phyloP scores from a whole-genome alignment of 2,113 vertebrate genomes.

The Amazona vittata region DNA sequence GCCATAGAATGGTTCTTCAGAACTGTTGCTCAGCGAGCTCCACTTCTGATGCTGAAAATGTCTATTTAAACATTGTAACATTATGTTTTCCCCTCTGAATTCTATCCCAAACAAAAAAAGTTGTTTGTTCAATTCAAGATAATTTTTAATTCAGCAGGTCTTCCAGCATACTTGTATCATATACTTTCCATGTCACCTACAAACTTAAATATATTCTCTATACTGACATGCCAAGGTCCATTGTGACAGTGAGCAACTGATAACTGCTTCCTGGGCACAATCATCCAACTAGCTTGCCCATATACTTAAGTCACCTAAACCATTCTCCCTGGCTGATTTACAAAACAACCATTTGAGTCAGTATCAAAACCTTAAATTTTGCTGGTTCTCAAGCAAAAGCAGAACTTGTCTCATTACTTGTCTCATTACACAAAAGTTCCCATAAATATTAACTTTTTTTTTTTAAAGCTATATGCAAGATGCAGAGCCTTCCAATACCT shows the following conservation, averaged over 20 bases:
- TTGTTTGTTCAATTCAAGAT: neutral
- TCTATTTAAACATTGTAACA: neutral
- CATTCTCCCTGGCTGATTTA: neutral
- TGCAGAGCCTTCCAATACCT: neutral
- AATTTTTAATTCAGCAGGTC: neutral
- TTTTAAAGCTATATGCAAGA: neutral
- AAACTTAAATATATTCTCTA: neutral
- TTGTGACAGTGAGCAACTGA: neutral
- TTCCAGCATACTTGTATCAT: neutral
- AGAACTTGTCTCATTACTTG: neutral
- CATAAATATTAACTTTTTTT: neutral
- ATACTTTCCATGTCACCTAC: neutral
- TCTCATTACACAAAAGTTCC: neutral
- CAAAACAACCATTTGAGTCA: rapidly evolving
- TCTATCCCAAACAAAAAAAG: neutral
- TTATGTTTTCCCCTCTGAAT: neutral
- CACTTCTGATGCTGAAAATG: neutral
- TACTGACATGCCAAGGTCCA: neutral
- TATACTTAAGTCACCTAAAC: neutral
- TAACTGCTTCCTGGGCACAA: neutral
- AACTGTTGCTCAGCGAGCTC: neutral
- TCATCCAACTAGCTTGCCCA: neutral
- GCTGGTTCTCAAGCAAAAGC: neutral
- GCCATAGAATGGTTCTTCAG: neutral
- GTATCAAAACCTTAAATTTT: neutral